phyloP scores from a whole-genome alignment of 2,888 invertebrate species.

The Acrocyrtus sp. region DNA sequence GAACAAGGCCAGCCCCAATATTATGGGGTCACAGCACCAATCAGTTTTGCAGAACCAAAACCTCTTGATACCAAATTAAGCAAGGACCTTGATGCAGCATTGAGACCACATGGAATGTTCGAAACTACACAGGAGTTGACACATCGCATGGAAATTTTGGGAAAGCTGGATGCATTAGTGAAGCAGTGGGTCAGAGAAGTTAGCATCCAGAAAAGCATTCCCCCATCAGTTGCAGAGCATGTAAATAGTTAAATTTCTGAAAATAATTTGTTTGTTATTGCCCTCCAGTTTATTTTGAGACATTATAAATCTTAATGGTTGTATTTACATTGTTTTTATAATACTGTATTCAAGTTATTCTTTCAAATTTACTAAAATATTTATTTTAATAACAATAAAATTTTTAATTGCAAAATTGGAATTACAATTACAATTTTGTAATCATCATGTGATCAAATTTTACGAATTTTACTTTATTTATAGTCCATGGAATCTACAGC shows the following conservation, averaged over 20 bases:
- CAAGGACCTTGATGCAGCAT: constrained; percentile 78
- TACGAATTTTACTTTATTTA: constrained; percentile 58
- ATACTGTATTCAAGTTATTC: too few species aligned
- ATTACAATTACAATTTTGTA: too few species aligned
- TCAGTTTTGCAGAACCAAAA: constrained; percentile 87
- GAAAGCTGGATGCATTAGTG: constrained; percentile 88
- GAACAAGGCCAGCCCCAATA: constrained; percentile 18
- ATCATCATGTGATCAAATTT: too few species aligned
- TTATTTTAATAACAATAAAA: constrained; percentile 10
- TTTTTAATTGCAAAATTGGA: constrained; percentile 28
- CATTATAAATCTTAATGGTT: too few species aligned
- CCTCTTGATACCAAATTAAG: constrained; percentile 80
- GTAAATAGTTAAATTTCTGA: constrained; percentile 39
- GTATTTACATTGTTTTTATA: too few species aligned
- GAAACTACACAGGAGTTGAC: constrained; percentile 90
- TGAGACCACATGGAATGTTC: constrained; percentile 87
- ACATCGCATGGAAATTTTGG: constrained; percentile 77
- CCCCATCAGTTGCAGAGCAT: constrained; percentile 86
- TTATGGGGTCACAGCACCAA: constrained; percentile 91
- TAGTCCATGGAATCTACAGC: constrained; percentile 96
- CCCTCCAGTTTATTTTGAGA: too few species aligned
- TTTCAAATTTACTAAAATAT: neutral
- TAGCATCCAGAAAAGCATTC: constrained; percentile 90
- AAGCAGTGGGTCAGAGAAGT: constrained; percentile 94
- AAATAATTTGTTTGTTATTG: too few species aligned